A percentile compares a stretch with the other conserved stretches of the same genome.
Evolutionary conservation across 2,888 invertebrate genomes (phyloP).

Genomic region (Agrotis exclamationis): DNA sequence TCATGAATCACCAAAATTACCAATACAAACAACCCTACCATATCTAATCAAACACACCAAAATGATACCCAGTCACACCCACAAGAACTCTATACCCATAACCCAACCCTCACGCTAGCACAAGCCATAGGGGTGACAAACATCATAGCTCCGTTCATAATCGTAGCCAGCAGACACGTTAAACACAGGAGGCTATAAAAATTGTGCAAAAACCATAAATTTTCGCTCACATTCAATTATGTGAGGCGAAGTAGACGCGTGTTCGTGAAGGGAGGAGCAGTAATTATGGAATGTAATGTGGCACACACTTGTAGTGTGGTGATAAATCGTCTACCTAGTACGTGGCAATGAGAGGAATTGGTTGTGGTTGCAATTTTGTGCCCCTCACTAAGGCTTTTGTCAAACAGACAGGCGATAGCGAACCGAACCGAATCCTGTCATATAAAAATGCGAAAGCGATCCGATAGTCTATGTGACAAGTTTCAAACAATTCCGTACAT

Average conservation of each 20-base stretch:
- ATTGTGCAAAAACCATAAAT: conserved; percentile 87
- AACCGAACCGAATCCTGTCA: no score
- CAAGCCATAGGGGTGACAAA: conserved; percentile 76
- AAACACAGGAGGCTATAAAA: conserved; percentile 88
- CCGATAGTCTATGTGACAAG: no score
- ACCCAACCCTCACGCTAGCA: conserved; percentile 65
- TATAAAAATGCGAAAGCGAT: no score
- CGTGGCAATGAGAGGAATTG: conserved; percentile 8
- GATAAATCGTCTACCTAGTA: conserved; percentile 49
- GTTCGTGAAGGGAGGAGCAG: conserved; percentile 57
- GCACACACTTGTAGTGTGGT: conserved; percentile 51
- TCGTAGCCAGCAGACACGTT: conserved; percentile 86
- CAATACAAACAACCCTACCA: background rate
- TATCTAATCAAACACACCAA: conserved; percentile 26
- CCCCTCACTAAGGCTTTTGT: no score
- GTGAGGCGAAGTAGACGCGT: conserved; percentile 46
- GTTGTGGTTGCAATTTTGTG: background rate
- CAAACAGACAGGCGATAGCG: no score
- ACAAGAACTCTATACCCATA: conserved; percentile 42
- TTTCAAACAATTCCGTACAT: no score
- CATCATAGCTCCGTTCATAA: conserved; percentile 82
- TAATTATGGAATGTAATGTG: conserved; percentile 57
- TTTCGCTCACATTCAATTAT: conserved; percentile 84
- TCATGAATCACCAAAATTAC: no score
- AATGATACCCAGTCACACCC: conserved; percentile 50